Evolutionary conservation across 2,888 invertebrate species (phyloP).

Genomic region (Drosophila vallismaia): DNA sequence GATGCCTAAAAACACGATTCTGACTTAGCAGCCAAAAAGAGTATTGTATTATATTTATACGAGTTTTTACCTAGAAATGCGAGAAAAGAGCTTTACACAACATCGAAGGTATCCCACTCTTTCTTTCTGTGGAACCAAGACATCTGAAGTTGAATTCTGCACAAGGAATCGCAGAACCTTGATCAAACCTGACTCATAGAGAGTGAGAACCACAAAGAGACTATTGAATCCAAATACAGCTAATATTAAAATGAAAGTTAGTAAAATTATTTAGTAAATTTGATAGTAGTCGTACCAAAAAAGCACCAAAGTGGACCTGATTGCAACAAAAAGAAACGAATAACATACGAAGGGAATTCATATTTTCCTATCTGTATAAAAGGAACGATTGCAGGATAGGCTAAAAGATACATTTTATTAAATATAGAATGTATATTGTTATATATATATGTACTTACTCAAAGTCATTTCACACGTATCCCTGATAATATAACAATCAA

Average conservation of each 20-base stretch:
- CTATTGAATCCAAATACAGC: conserved; percentile 73
- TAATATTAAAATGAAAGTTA: conserved; percentile 2
- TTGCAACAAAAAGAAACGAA: conserved; percentile 63
- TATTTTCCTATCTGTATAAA: conserved; percentile 51
- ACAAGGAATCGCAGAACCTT: conserved; percentile 67
- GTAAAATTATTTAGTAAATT: background rate
- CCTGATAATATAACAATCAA: conserved; percentile 55
- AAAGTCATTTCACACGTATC: conserved; percentile 63
- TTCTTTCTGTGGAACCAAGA: conserved; percentile 50
- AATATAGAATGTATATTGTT: background rate
- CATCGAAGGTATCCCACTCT: conserved; percentile 62
- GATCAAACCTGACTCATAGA: conserved; percentile 67
- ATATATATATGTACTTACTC: conserved; percentile 36
- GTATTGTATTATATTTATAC: background rate
- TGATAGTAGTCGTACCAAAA: conserved; percentile 39
- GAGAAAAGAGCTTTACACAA: conserved; percentile 65
- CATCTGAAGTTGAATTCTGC: conserved; percentile 60
- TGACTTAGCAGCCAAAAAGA: background rate
- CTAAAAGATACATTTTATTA: conserved; percentile 17
- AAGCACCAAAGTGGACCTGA: conserved; percentile 66
- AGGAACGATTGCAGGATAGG: conserved; percentile 64
- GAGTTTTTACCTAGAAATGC: conserved; percentile 57
- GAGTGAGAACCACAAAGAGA: conserved; percentile 68
- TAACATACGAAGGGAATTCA: conserved; percentile 56
- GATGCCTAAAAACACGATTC: conserved; percentile 46